phyloP scores from a whole-genome alignment of 2,888 invertebrate genomes.

The Margaritifera margaritifera region DNA sequence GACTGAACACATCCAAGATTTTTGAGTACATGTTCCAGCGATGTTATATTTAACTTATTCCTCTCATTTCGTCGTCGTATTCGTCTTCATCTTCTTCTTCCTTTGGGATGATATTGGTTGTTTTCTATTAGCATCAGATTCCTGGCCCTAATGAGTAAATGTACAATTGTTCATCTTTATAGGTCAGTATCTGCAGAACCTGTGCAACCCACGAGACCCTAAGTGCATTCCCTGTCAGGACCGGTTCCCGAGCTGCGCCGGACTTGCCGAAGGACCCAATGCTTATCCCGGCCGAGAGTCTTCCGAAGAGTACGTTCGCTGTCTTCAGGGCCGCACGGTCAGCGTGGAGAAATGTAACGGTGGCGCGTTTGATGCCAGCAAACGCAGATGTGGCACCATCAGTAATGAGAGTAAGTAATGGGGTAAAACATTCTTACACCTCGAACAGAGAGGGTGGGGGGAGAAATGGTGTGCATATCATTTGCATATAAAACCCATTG shows the following conservation, averaged over 20 bases:
- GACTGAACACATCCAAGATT: too few relatives aligned
- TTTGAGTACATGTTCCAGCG: too few relatives aligned
- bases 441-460: too few relatives aligned
- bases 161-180: neutral
- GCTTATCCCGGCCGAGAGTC: constrained; percentile 34
- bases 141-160: too few relatives aligned
- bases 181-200: constrained; percentile 51
- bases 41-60: too few relatives aligned
- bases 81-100: too few relatives aligned
- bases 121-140: too few relatives aligned
- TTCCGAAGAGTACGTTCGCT: constrained; percentile 36
- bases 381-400: constrained; percentile 39
- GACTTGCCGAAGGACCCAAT: constrained; percentile 39
- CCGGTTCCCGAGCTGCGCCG: constrained; percentile 40
- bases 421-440: neutral
- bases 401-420: constrained; percentile 34
- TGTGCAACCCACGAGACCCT: constrained; percentile 33
- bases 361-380: constrained; percentile 38
- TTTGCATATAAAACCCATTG: too few relatives aligned
- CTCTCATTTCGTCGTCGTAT: too few relatives aligned
- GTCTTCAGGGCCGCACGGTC: constrained; percentile 37
- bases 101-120: too few relatives aligned
- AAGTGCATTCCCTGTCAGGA: constrained; percentile 40
- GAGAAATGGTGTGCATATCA: too few relatives aligned
- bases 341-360: constrained; percentile 28